Base-by-base conservation (phyloP, 2,888 invertebrate genomes). In the Parasteatoda lunata region DNA sequence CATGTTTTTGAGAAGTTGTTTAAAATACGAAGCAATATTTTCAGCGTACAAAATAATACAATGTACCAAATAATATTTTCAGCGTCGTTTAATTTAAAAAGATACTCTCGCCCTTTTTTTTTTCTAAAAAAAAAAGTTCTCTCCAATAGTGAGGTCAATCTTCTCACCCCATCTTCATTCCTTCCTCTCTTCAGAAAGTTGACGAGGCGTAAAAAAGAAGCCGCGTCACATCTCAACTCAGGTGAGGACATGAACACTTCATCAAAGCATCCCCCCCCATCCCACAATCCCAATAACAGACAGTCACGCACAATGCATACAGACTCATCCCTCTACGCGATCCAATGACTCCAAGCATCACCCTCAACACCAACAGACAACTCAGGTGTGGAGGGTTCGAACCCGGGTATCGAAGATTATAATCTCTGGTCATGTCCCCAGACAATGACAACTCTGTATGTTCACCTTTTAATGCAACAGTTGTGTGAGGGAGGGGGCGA, bases 361-460 rank as follows among this genome's bases (percentile, higher is more conserved):
- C 64, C 65, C 47, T 9, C 9, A 48, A 77, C 68, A 77, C 84
- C 69, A 48, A 69, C 75, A 48, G 77, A 81, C 81, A 81, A 45
- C 48, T 66, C 13, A 81, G 81, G 81, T 80, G 80, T 80, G 80
- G 69, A 52, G 77, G 81, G n/a, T 70, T 79, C 84, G 79, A 84
- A 79, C 79, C 84, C 79, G 49, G 51, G 79, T 59, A 59, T 9
- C 59, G 4, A n/a, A n/a, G 59, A 59, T 59, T 59, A 59, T 59
- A 59, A 59, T 59, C 59, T 59, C 11, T 7, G 9, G 59, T n/a
- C 59, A 9, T 59, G 9, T 13, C 59, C 59, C 54, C 59, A 78
- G 78, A 78, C 78, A 78, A 78, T 78, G 78, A 49, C 70, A 59
- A 65, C 66, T 69, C 54, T 69, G 15, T 13, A 72, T 72, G 47